These are phyloP conservation scores for Rhagonycha fulva DNA, from an alignment of 2,888 invertebrate genomes.

Conservation along the genomic window DNA sequence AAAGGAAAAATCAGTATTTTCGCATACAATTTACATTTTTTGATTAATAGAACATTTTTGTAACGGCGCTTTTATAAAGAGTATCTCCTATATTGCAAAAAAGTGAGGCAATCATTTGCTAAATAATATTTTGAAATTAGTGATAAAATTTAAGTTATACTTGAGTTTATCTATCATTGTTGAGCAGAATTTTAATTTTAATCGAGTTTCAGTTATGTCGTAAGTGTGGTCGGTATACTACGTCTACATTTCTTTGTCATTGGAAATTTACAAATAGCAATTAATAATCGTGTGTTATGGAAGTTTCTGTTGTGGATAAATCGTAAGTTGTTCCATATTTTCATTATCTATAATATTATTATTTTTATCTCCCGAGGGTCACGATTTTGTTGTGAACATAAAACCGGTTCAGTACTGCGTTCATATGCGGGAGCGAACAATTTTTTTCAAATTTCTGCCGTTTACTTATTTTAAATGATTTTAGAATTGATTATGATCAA, in stretches of 20 bases:
- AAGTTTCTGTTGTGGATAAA: not conserved
- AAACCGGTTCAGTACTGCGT: not conserved
- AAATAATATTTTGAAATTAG: not conserved
- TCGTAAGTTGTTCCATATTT: not conserved
- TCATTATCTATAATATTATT: slow-evolving; percentile 3
- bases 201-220: not conserved
- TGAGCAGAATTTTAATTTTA: not conserved
- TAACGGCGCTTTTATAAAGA: not conserved
- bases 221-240: not conserved
- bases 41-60: not conserved
- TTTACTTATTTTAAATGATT: slow-evolving; percentile 3
- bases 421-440: not conserved
- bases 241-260: not conserved
- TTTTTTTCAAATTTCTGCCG: not conserved
- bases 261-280: not conserved
- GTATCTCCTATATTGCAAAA: not conserved
- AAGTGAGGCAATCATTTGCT: not conserved
- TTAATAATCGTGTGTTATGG: not conserved
- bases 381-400: not conserved
- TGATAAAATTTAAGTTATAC: not conserved
- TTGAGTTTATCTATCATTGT: not conserved
- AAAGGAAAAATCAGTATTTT: not conserved
- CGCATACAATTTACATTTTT: not conserved
- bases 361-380: not conserved
- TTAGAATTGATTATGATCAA: slow-evolving; percentile 33